phyloP scores from a whole-genome alignment of 2,797 vertebrate species.

The Glossophaga mutica region DNA sequence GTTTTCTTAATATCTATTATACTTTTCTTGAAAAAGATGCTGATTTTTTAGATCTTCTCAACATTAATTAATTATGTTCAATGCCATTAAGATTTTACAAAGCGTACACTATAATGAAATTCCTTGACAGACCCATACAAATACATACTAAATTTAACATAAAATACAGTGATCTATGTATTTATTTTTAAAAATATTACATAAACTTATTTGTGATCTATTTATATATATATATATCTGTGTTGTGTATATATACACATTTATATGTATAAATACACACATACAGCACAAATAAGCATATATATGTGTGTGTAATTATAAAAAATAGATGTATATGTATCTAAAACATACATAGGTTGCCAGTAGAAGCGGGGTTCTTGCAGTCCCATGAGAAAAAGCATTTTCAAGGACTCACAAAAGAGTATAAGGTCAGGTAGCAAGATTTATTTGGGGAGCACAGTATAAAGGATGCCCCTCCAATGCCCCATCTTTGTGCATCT shows the following conservation, averaged over 20 bases:
- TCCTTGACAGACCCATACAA: background rate
- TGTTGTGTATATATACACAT: no score
- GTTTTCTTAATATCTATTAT: background rate
- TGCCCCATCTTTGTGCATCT: no score
- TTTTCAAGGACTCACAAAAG: no score
- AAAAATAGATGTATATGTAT: background rate
- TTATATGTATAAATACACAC: no score
- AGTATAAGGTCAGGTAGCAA: no score
- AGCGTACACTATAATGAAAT: background rate
- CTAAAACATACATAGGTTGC: background rate
- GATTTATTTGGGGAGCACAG: no score
- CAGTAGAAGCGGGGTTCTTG: no score
- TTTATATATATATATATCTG: background rate
- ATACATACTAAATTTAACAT: background rate
- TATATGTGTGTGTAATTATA: background rate
- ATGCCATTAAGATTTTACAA: background rate
- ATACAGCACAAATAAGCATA: background rate
- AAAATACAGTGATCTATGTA: background rate
- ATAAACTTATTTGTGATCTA: background rate
- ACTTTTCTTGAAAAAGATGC: background rate
- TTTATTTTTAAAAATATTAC: background rate
- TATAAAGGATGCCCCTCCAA: no score
- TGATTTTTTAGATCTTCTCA: background rate
- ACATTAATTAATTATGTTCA: background rate
- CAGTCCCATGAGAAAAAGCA: no score